A percentile compares a stretch with the other conserved stretches of the same genome.
Conservation (phyloP, 2,797 vertebrate genomes). For the Catharus ustulatus region DNA sequence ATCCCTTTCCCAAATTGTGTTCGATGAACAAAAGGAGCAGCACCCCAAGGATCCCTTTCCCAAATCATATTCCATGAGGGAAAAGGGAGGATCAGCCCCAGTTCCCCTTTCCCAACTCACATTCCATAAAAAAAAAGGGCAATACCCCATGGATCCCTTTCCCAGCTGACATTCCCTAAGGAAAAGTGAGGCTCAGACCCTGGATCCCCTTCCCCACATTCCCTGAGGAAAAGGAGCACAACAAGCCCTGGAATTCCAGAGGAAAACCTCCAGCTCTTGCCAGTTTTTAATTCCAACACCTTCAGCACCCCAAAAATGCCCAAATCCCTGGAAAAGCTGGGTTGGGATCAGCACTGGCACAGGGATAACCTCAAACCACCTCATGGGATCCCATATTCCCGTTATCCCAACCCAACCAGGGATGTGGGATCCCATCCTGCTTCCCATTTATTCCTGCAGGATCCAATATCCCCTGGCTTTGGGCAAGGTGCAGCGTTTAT, state of each 20-base stretch:
- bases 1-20: fast-evolving
- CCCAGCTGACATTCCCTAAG: neutral
- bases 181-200: neutral
- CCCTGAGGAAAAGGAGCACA: neutral
- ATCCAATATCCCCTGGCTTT: neutral
- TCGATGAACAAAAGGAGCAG: no score
- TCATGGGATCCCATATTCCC: neutral
- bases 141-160: no score
- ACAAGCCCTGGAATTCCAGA: no score
- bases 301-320: neutral
- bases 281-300: fast-evolving
- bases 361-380: neutral
- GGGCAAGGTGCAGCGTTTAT: constrained; percentile 62
- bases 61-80: fast-evolving
- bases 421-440: neutral
- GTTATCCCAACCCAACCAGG: neutral
- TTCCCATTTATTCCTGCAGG: neutral
- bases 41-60: neutral
- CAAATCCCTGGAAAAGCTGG: neutral
- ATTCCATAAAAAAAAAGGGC: neutral
- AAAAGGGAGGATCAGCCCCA: no score
- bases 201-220: neutral
- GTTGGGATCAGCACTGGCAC: neutral
- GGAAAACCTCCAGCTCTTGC: fast-evolving
- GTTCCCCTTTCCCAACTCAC: neutral